Percentiles rank a stretch among this genome's conserved stretches.
Conservation (phyloP, 2,113 vertebrate species). For the Nycticorax nycticorax region DNA sequence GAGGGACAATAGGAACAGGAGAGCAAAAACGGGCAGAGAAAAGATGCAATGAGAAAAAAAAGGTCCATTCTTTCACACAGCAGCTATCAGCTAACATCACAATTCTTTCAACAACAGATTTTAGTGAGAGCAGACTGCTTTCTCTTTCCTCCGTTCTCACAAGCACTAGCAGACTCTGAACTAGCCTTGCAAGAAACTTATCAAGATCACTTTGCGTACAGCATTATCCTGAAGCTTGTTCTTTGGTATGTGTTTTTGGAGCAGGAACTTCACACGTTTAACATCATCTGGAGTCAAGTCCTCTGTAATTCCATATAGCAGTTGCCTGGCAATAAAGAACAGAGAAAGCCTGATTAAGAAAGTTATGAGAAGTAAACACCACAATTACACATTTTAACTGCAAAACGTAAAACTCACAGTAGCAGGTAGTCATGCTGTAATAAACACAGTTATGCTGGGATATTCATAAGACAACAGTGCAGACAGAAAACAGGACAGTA, state of each 20-base stretch:
- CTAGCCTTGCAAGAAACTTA: neutral
- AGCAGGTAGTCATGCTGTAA: neutral
- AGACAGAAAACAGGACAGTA: neutral
- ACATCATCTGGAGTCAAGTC: neutral
- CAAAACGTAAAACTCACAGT: neutral
- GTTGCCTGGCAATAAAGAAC: slow-evolving; percentile 18
- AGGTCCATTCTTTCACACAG: neutral
- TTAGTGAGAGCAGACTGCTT: neutral
- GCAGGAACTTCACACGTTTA: slow-evolving; percentile 8
- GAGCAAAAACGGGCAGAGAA: neutral
- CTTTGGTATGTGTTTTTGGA: neutral
- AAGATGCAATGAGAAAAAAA: neutral
- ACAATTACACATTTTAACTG: neutral
- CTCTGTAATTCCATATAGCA: slow-evolving; percentile 51
- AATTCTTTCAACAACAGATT: neutral
- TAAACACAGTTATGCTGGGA: neutral
- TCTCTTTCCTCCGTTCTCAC: neutral
- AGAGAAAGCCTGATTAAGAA: neutral
- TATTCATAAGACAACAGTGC: neutral
- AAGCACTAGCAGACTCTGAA: neutral
- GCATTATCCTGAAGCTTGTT: slow-evolving; percentile 33
- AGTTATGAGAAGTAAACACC: neutral
- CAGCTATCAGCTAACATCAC: neutral
- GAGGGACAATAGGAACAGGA: neutral
- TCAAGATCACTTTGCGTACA: slow-evolving; percentile 27